phyloP scores from a whole-genome alignment of 2,797 vertebrate genomes.

The Chelidonichthys spinosus region DNA sequence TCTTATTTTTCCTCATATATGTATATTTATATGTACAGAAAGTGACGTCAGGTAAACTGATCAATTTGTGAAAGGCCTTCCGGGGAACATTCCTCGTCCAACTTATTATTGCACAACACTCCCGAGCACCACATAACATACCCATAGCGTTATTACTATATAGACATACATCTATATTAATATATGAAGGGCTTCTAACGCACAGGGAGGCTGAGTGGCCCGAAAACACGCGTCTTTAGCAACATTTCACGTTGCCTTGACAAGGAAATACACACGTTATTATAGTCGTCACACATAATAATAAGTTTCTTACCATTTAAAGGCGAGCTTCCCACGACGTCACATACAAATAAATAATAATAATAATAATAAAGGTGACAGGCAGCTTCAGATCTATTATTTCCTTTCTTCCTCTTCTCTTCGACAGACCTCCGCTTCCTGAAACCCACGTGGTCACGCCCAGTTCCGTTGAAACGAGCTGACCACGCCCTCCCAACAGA shows the following conservation, averaged over 20 bases:
- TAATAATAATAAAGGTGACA: too few relatives aligned
- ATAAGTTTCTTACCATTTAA: constrained; percentile 50
- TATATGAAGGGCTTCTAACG: background rate
- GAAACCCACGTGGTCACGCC: constrained; percentile 54
- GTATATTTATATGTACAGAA: too few relatives aligned
- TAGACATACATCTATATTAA: background rate
- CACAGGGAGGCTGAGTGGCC: background rate
- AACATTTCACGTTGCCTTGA: background rate
- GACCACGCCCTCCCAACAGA: too few relatives aligned
- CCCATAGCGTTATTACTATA: background rate
- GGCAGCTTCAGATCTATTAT: background rate
- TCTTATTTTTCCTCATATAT: background rate
- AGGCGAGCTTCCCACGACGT: background rate
- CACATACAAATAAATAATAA: too few relatives aligned
- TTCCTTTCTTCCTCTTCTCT: constrained; percentile 25
- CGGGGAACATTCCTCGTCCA: constrained; percentile 10
- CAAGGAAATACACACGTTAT: constrained; percentile 15
- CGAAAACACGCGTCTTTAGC: background rate
- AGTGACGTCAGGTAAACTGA: background rate
- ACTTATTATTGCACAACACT: constrained; percentile 19
- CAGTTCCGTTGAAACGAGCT: background rate
- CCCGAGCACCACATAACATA: too few relatives aligned
- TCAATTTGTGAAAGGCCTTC: constrained; percentile 39
- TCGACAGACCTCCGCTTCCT: constrained; percentile 27
- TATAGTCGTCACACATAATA: background rate